Evolutionary conservation across 2,797 vertebrate genomes (phyloP).

Genomic region (Pagetopsis macropterus): DNA sequence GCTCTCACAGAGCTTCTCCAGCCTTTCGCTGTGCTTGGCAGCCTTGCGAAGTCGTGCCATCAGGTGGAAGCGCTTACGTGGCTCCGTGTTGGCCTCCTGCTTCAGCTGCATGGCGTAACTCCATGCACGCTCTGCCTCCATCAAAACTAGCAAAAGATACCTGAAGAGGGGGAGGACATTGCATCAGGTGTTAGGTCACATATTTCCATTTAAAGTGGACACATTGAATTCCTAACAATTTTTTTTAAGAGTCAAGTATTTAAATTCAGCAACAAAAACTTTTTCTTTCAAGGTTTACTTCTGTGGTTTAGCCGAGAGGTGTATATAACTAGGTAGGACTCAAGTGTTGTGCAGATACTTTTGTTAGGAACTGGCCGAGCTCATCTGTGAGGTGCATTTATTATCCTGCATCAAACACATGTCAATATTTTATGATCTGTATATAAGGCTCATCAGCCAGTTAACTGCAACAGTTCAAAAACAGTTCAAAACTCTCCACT

Average conservation of each 20-base stretch:
- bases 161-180: slow-evolving; percentile 64
- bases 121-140: slow-evolving; percentile 98
- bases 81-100: slow-evolving; percentile 97
- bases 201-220: not conserved
- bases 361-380: not conserved
- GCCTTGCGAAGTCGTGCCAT: slow-evolving; percentile 95
- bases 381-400: not conserved
- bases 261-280: too few species aligned
- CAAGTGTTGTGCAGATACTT: not conserved
- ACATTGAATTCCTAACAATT: not conserved
- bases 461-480: not conserved
- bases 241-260: too few species aligned
- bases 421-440: not conserved
- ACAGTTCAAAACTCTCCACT: slow-evolving; percentile 5
- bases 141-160: slow-evolving; percentile 93
- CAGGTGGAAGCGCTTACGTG: slow-evolving; percentile 96
- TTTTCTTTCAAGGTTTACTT: not conserved
- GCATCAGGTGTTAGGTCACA: not conserved
- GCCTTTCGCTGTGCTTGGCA: slow-evolving; percentile 92
- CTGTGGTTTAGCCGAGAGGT: not conserved
- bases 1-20: slow-evolving; percentile 96
- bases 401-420: slow-evolving; percentile 1
- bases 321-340: not conserved
- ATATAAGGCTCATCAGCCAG: not conserved
- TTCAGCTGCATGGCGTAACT: slow-evolving; percentile 99